Evolutionary conservation across 2,888 invertebrate species (phyloP).

Genomic region (Euzetes globulus): DNA sequence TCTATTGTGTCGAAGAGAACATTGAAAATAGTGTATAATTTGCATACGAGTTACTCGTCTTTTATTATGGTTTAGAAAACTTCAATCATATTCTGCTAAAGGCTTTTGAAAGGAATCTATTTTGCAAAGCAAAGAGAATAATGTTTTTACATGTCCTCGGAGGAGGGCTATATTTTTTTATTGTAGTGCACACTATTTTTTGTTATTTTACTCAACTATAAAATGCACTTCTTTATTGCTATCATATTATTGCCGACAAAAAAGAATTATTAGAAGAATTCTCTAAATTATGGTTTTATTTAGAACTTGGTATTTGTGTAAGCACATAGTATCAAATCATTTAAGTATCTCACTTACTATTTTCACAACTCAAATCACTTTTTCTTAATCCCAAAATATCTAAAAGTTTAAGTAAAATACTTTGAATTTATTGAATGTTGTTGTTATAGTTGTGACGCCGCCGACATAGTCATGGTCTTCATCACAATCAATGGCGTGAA

Average conservation of each 20-base stretch:
- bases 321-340: too few species aligned
- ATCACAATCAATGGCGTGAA: slow-evolving; percentile 72
- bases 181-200: background rate
- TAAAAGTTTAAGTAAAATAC: too few species aligned
- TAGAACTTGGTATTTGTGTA: too few species aligned
- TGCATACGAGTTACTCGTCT: slow-evolving; percentile 20
- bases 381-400: too few species aligned
- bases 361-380: too few species aligned
- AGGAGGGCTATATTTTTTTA: background rate
- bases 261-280: background rate
- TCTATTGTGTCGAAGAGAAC: background rate
- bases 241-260: background rate
- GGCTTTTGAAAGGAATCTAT: too few species aligned
- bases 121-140: background rate
- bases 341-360: too few species aligned
- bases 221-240: background rate
- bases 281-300: background rate
- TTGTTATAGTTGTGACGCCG: slow-evolving; percentile 61
- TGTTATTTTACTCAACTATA: background rate
- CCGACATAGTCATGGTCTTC: slow-evolving; percentile 71
- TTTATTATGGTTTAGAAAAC: background rate
- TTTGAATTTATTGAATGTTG: background rate
- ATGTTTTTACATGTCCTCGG: background rate
- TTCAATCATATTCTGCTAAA: background rate
- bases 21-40: background rate